Conservation (phyloP, 2,797 vertebrate species). For the Nyctalus aviator region DNA sequence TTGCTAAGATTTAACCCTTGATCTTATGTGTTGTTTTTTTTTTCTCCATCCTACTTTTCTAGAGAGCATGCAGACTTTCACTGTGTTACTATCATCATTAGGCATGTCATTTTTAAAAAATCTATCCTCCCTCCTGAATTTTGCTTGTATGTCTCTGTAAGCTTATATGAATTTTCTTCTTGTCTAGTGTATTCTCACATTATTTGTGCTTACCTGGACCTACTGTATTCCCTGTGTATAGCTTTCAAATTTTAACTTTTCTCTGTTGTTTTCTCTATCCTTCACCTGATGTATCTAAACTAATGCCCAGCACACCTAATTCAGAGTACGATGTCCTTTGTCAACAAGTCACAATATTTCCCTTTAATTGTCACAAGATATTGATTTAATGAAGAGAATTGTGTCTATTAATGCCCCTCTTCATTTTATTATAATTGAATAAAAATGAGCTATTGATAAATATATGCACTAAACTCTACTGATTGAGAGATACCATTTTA, state of each 20-base stretch:
- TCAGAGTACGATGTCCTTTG: neutral
- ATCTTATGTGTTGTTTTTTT: neutral
- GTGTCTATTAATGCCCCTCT: neutral
- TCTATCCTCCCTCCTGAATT: neutral
- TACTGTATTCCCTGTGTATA: neutral
- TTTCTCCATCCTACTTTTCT: neutral
- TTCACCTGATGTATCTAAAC: neutral
- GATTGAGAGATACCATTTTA: neutral
- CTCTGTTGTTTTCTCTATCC: neutral
- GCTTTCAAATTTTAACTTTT: neutral
- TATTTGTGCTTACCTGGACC: neutral
- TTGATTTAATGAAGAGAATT: neutral
- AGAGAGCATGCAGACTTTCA: neutral
- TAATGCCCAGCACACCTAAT: neutral
- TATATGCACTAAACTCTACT: neutral
- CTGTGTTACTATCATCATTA: neutral
- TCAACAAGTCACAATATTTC: neutral
- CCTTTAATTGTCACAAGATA: neutral
- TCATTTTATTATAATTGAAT: constrained; percentile 41
- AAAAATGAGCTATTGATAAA: neutral
- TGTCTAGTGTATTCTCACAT: neutral
- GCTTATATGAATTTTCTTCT: constrained; percentile 6
- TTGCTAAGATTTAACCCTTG: neutral
- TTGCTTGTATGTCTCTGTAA: neutral
- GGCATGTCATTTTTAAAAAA: neutral